phyloP scores from a whole-genome alignment of 1,140 invertebrate species.

The Oryzaephilus surinamensis region DNA sequence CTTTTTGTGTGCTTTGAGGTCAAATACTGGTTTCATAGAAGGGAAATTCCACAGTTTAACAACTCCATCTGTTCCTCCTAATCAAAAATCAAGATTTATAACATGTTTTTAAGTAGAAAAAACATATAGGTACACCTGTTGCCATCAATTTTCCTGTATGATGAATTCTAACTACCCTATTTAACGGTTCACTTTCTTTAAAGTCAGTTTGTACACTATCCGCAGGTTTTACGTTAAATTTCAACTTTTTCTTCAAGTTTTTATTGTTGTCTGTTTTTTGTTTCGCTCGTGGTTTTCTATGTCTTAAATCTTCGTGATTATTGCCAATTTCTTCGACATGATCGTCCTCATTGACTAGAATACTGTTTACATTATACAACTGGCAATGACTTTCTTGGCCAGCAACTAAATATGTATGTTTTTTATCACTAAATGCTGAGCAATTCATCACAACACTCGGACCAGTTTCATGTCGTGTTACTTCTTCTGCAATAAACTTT shows the following conservation, averaged over 20 bases:
- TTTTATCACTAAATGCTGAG: conserved; percentile 53
- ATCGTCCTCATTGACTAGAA: conserved; percentile 44
- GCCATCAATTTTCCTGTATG: conserved; percentile 66
- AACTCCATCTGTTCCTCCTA: conserved; percentile 73
- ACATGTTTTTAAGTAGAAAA: conserved; percentile 3
- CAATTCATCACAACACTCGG: conserved; percentile 87
- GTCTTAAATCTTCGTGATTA: conserved; percentile 37
- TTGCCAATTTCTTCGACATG: conserved; percentile 35
- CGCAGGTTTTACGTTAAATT: conserved; percentile 57
- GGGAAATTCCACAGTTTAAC: conserved; percentile 85
- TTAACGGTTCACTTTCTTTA: conserved; percentile 62
- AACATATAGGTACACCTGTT: conserved; percentile 45
- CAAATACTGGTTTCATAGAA: conserved; percentile 53
- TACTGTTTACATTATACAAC: conserved; percentile 70
- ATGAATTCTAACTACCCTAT: conserved; percentile 77
- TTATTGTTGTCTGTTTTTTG: conserved; percentile 35
- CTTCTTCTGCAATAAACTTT: conserved; percentile 72
- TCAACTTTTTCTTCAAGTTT: conserved; percentile 52
- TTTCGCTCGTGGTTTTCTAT: conserved; percentile 33
- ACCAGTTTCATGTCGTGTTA: conserved; percentile 79
- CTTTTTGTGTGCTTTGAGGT: conserved; percentile 62
- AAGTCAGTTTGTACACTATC: conserved; percentile 76
- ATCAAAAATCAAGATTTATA: conserved; percentile 8
- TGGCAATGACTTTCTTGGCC: conserved; percentile 89
- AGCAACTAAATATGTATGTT: conserved; percentile 68